A percentile compares a stretch with the other conserved stretches of the same genome.
Conservation (phyloP, 2,113 vertebrate genomes). For the Pagrus major region DNA sequence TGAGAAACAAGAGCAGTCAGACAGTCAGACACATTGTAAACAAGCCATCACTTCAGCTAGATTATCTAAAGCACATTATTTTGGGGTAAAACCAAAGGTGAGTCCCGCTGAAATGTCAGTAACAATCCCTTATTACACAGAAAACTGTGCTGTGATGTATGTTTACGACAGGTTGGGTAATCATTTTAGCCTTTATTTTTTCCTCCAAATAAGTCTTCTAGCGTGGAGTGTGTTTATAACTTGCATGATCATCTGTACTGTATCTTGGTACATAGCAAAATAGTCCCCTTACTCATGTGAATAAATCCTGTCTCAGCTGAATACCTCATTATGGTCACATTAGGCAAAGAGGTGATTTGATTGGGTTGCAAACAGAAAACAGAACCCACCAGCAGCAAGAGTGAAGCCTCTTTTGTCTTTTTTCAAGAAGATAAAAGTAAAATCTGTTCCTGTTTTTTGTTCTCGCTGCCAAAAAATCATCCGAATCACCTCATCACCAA, state of each 20-base stretch:
- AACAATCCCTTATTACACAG: background rate
- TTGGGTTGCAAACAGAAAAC: background rate
- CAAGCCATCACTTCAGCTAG: background rate
- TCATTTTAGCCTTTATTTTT: too few species aligned
- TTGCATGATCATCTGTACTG: too few species aligned
- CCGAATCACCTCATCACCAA: slow-evolving; percentile 46
- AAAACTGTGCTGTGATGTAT: too few species aligned
- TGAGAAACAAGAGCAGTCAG: background rate
- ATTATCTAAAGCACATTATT: background rate
- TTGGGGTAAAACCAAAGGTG: background rate
- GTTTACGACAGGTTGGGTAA: too few species aligned
- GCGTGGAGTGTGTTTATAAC: too few species aligned
- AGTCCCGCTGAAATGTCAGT: background rate
- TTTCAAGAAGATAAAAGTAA: background rate
- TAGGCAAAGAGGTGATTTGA: background rate
- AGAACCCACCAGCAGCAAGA: background rate
- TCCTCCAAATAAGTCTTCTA: too few species aligned
- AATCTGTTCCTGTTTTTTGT: slow-evolving; percentile 9
- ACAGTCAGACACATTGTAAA: background rate
- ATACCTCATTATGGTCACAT: background rate
- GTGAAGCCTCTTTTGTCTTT: background rate
- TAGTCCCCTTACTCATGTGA: background rate
- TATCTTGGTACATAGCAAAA: too few species aligned
- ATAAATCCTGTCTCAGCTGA: background rate
- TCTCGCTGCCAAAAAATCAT: background rate